Conservation (phyloP, 2,797 vertebrate species). For the Mormyrus hasselquistii region DNA sequence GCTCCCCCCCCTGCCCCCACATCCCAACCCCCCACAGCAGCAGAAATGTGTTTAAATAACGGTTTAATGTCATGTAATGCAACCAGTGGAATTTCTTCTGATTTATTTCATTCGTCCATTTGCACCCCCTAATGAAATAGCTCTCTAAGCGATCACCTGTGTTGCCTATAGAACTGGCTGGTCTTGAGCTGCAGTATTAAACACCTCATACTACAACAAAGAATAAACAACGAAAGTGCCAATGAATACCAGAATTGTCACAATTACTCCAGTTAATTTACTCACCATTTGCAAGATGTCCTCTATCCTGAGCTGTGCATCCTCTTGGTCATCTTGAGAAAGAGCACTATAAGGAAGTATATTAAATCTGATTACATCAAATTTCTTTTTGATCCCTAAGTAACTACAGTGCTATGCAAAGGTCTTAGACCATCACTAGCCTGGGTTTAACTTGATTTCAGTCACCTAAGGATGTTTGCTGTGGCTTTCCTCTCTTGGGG, state of each 20-base stretch:
- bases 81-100: neutral
- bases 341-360: slow-evolving; percentile 66
- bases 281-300: slow-evolving; percentile 87
- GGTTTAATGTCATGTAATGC: neutral
- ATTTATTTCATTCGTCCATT: neutral
- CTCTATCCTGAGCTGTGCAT: slow-evolving; percentile 82
- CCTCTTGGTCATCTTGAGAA: slow-evolving; percentile 91
- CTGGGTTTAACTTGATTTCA: neutral
- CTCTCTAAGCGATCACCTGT: neutral
- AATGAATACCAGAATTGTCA: neutral
- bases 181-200: neutral
- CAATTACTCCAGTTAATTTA: slow-evolving; percentile 22
- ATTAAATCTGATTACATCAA: neutral
- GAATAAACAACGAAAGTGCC: neutral
- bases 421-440: neutral
- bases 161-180: neutral
- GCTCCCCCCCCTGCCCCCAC: neutral
- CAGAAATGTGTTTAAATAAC: neutral
- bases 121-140: neutral
- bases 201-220: neutral
- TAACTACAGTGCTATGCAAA: neutral
- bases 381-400: neutral
- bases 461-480: slow-evolving; percentile 83
- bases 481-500: slow-evolving; percentile 96
- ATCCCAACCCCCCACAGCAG: neutral